These are phyloP conservation scores for Hyla sarda DNA, from an alignment of 2,113 vertebrate genomes.

Conservation along the genomic window DNA sequence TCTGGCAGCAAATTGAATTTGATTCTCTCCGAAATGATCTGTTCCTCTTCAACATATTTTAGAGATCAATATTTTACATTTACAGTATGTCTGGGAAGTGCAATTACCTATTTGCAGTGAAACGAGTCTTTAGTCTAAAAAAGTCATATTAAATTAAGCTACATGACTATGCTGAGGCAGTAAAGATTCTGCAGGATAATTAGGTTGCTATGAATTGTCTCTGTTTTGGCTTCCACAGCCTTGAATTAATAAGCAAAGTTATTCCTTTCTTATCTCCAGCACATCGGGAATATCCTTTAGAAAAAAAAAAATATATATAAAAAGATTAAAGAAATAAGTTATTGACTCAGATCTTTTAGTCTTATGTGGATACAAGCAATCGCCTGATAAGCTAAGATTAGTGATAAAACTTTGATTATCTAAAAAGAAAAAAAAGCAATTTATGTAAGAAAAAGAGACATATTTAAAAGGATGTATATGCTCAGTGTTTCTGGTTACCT, in stretches of 20 bases:
- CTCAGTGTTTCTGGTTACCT: no score
- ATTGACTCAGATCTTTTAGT: constrained; percentile 4
- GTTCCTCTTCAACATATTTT: constrained; percentile 54
- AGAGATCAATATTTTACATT: constrained; percentile 58
- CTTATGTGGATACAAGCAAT: background rate
- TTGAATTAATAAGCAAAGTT: constrained; percentile 53
- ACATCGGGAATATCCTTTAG: constrained; percentile 20
- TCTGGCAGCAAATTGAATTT: constrained; percentile 53
- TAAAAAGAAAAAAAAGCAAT: background rate
- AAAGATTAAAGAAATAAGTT: constrained; percentile 29
- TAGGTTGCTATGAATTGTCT: constrained; percentile 55
- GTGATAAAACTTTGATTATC: background rate
- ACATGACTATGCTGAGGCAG: constrained; percentile 52
- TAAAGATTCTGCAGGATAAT: constrained; percentile 55
- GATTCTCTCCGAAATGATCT: constrained; percentile 36
- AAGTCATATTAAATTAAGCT: constrained; percentile 56
- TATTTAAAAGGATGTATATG: no score
- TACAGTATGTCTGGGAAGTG: constrained; percentile 51
- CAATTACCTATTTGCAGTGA: constrained; percentile 56
- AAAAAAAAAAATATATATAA: constrained; percentile 1
- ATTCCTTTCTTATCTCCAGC: constrained; percentile 48
- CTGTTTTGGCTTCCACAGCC: constrained; percentile 56
- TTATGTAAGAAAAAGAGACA: background rate
- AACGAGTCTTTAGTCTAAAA: constrained; percentile 53
- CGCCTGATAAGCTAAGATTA: background rate